Percentiles rank a stretch among this genome's conserved stretches.
phyloP scores from a whole-genome alignment of 1,140 invertebrate species.

The Pogonomyrmex barbatus region DNA sequence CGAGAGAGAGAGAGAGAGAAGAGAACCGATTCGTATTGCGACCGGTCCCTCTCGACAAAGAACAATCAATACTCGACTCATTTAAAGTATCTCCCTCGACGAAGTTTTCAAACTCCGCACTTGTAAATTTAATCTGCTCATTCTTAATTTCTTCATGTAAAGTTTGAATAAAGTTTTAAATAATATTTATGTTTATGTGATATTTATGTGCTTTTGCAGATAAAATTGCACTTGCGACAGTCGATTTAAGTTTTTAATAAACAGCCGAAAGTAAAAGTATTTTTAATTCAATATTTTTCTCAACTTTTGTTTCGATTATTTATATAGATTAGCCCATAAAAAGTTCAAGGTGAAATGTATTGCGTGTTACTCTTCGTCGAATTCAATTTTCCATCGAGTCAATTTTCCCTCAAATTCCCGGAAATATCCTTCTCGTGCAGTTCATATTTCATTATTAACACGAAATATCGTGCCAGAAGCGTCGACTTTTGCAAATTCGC shows the following conservation, averaged over 20 bases:
- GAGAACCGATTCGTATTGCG: slow-evolving; percentile 7
- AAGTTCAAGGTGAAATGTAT: neutral
- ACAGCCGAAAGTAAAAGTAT: neutral
- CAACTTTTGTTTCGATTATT: neutral
- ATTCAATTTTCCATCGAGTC: slow-evolving; percentile 10
- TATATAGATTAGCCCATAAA: neutral
- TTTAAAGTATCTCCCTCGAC: neutral
- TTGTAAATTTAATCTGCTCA: neutral
- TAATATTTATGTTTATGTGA: neutral
- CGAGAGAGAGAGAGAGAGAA: neutral
- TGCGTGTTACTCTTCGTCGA: neutral
- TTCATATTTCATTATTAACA: slow-evolving; percentile 21
- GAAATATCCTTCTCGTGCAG: neutral
- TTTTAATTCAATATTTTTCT: neutral
- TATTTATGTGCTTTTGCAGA: neutral
- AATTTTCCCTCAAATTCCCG: neutral
- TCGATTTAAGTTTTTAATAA: slow-evolving; percentile 8
- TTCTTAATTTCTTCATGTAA: neutral
- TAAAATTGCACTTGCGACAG: neutral
- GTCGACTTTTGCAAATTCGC: neutral
- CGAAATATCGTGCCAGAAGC: slow-evolving; percentile 14
- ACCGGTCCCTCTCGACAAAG: neutral
- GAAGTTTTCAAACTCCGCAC: neutral
- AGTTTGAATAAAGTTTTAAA: neutral
- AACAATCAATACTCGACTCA: neutral